Evolutionary conservation across 1,140 invertebrate species (phyloP).

Genomic region (Berghia stephanieae): DNA sequence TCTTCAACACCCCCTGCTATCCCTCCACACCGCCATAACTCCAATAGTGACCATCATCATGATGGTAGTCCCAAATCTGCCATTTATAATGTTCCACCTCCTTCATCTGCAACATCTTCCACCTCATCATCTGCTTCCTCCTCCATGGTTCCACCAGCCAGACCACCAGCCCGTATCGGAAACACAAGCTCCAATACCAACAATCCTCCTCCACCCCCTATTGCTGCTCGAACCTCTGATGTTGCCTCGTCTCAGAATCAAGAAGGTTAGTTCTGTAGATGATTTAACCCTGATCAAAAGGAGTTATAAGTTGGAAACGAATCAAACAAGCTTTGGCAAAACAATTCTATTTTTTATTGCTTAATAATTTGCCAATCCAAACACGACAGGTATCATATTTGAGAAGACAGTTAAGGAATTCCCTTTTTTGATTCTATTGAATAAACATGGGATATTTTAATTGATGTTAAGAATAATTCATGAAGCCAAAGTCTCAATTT

Average conservation of each 20-base stretch:
- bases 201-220: not conserved
- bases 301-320: not conserved
- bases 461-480: too few relatives aligned
- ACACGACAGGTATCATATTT: too few relatives aligned
- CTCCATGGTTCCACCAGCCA: conserved; percentile 10
- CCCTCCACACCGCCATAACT: conserved; percentile 21
- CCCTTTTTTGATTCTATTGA: too few relatives aligned
- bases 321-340: not conserved
- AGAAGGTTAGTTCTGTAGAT: not conserved
- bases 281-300: not conserved
- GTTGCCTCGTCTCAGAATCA: not conserved
- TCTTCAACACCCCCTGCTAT: not conserved
- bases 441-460: too few relatives aligned
- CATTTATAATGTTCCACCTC: conserved; percentile 32
- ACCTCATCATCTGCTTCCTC: not conserved
- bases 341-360: not conserved
- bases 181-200: not conserved
- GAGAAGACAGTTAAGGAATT: not conserved
- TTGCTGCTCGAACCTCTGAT: conserved; percentile 13
- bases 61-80: conserved; percentile 13
- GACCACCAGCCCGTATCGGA: conserved; percentile 22
- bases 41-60: not conserved
- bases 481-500: too few relatives aligned
- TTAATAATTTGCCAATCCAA: too few relatives aligned
- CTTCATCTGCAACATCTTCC: conserved; percentile 1